phyloP scores from a whole-genome alignment of 2,888 invertebrate species.

The Laothoe populi region DNA sequence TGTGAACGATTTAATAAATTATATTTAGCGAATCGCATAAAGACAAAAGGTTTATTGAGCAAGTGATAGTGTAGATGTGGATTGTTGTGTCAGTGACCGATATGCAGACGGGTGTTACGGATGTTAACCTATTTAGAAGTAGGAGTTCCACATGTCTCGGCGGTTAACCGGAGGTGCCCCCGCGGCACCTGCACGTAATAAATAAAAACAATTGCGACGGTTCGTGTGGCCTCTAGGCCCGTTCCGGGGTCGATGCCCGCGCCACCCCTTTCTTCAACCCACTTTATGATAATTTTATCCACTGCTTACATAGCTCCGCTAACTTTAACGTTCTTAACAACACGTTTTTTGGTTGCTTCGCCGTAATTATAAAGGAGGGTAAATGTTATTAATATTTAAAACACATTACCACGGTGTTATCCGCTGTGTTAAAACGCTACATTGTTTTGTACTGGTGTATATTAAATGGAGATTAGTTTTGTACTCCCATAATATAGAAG shows the following conservation, averaged over 20 bases:
- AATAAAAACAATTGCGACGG: constrained; percentile 45
- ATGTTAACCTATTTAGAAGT: constrained; percentile 21
- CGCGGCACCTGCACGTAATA: constrained; percentile 46
- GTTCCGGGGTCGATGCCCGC: constrained; percentile 47
- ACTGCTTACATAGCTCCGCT: constrained; percentile 42
- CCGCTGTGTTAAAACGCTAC: constrained; percentile 5
- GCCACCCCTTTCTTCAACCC: constrained; percentile 50
- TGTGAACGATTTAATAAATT: neutral
- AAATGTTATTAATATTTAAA: constrained; percentile 21
- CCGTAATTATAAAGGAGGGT: constrained; percentile 16
- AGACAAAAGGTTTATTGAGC: neutral
- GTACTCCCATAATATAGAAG: neutral
- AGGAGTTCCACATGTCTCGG: neutral
- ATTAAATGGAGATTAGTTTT: neutral
- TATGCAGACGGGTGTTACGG: neutral
- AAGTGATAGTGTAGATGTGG: neutral
- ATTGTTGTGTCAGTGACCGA: constrained; percentile 16
- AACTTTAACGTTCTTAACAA: constrained; percentile 28
- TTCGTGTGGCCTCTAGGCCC: constrained; percentile 38
- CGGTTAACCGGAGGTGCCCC: constrained; percentile 20
- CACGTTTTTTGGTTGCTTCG: constrained; percentile 15
- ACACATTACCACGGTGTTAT: constrained; percentile 11
- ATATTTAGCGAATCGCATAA: neutral
- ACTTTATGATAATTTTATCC: constrained; percentile 53
- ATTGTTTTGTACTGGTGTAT: constrained; percentile 4